Evolutionary conservation across 2,888 invertebrate genomes (phyloP).

Genomic region (Taenaris catops): DNA sequence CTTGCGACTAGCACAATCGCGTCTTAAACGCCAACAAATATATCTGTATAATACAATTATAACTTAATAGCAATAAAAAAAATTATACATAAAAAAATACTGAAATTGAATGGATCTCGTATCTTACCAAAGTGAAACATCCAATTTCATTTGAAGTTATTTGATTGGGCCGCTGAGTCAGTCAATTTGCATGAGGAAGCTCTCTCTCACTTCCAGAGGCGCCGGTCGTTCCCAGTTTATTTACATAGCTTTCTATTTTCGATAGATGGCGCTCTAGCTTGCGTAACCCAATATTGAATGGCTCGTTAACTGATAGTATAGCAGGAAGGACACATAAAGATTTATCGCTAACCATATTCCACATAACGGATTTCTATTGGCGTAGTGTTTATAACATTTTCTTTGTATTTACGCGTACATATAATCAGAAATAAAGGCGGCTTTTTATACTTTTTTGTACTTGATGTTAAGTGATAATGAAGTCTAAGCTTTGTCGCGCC

Average conservation of each 20-base stretch:
- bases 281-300: conserved; percentile 35
- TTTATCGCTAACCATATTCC: conserved; percentile 15
- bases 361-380: conserved; percentile 3
- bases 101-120: no score
- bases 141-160: conserved; percentile 13
- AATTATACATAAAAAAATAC: no score
- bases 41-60: no score
- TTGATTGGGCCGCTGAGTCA: conserved; percentile 24
- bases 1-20: no score
- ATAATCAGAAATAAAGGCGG: no score
- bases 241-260: conserved; percentile 67
- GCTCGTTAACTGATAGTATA: conserved; percentile 26
- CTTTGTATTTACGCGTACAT: no score
- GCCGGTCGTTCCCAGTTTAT: conserved; percentile 41
- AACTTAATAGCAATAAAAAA: no score
- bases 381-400: no score
- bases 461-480: no score
- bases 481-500: no score
- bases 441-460: no score
- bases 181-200: conserved; percentile 55
- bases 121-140: conserved; percentile 8
- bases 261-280: conserved; percentile 53
- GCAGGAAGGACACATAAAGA: conserved; percentile 19
- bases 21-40: no score
- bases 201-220: conserved; percentile 28